Evolutionary conservation across 2,888 invertebrate species (phyloP).

Genomic region (Eledona agricola): DNA sequence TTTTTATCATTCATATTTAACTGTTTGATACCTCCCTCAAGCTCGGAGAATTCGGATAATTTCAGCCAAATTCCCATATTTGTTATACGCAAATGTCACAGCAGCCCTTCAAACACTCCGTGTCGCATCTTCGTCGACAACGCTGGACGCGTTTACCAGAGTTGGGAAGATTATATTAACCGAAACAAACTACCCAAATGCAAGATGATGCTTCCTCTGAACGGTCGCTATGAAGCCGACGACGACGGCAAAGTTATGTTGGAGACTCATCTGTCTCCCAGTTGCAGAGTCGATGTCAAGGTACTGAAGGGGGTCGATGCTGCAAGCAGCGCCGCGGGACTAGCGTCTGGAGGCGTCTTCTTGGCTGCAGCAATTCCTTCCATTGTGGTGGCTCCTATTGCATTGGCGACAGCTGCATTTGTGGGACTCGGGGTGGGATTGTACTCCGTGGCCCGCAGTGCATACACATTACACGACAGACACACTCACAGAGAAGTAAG

Average conservation of each 20-base stretch:
- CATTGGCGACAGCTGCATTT: constrained; percentile 60
- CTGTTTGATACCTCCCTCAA: constrained; percentile 52
- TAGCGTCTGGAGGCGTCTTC: constrained; percentile 65
- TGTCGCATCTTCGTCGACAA: constrained; percentile 58
- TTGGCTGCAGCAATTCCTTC: constrained; percentile 65
- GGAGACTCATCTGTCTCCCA: constrained; percentile 53
- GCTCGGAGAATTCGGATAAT: constrained; percentile 46
- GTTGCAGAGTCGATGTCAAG: constrained; percentile 50
- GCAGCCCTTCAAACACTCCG: constrained; percentile 45
- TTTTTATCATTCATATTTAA: constrained; percentile 51
- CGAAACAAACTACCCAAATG: constrained; percentile 67
- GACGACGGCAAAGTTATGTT: constrained; percentile 50
- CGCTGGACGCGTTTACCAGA: constrained; percentile 65
- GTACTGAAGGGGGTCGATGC: constrained; percentile 51
- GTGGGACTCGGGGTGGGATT: constrained; percentile 57
- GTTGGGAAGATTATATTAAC: constrained; percentile 66
- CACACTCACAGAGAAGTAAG: constrained; percentile 65
- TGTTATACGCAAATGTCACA: constrained; percentile 55
- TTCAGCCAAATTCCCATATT: constrained; percentile 56
- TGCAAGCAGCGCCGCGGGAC: constrained; percentile 49
- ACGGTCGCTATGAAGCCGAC: constrained; percentile 60
- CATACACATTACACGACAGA: constrained; percentile 64
- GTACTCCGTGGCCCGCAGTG: constrained; percentile 66
- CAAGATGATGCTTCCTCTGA: constrained; percentile 66
- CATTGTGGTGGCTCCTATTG: constrained; percentile 63